A percentile compares a stretch with the other conserved stretches of the same genome.
phyloP scores from a whole-genome alignment of 2,888 invertebrate species.

The Cephalotes varians region DNA sequence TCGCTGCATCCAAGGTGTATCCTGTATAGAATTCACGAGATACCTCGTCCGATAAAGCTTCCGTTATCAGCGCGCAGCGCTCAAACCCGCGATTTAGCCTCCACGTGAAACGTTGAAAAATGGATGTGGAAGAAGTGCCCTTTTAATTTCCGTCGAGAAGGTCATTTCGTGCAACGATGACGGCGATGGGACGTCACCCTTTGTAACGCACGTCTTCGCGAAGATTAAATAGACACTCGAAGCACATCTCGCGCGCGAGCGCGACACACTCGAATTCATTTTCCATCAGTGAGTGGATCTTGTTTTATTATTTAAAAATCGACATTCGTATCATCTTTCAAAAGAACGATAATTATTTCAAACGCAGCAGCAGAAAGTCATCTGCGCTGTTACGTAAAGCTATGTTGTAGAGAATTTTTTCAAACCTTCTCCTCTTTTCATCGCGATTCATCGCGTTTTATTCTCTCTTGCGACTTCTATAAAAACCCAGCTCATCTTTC shows the following conservation, averaged over 20 bases:
- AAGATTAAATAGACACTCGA: constrained; percentile 39
- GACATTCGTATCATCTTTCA: constrained; percentile 7
- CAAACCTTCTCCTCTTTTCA: background rate
- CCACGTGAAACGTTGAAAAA: constrained; percentile 27
- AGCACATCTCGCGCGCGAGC: constrained; percentile 8
- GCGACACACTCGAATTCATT: constrained; percentile 38
- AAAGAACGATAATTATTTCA: constrained; percentile 45
- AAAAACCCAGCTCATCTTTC: constrained; percentile 22
- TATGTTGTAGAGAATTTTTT: background rate
- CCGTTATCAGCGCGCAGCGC: constrained; percentile 16
- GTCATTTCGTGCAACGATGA: constrained; percentile 23
- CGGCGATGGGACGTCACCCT: background rate
- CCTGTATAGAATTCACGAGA: background rate
- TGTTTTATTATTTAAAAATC: constrained; percentile 18
- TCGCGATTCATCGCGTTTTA: constrained; percentile 15
- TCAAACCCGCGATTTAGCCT: constrained; percentile 19
- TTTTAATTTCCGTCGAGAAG: constrained; percentile 51
- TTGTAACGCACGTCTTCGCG: constrained; percentile 38
- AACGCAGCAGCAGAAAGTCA: constrained; percentile 17
- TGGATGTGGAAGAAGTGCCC: constrained; percentile 18
- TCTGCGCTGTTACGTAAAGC: background rate
- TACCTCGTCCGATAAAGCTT: background rate
- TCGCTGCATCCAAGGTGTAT: background rate
- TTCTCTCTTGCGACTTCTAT: background rate
- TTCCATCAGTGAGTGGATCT: constrained; percentile 2